These are phyloP conservation scores for Melanargia galathea DNA, from an alignment of 2,888 invertebrate genomes.

Conservation along the genomic window DNA sequence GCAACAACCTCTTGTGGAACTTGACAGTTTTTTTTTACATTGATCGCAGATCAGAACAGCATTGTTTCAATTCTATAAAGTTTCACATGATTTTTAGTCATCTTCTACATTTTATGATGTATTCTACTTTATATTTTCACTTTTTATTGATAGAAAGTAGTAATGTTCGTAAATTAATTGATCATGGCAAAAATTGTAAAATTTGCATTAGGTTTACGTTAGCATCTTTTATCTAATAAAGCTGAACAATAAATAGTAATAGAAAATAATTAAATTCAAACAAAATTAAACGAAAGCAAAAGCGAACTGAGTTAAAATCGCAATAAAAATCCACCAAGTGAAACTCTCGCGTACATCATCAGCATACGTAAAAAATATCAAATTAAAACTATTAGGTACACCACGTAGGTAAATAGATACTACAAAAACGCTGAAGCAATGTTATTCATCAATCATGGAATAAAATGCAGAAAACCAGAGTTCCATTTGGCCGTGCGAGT, in stretches of 20 bases:
- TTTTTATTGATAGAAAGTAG: too few relatives aligned
- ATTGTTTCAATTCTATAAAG: not conserved
- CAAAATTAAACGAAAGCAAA: conserved; percentile 1
- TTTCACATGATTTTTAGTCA: too few relatives aligned
- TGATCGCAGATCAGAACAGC: too few relatives aligned
- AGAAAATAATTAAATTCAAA: not conserved
- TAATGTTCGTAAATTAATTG: too few relatives aligned
- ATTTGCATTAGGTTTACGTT: too few relatives aligned
- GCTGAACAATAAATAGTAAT: not conserved
- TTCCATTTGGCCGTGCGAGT: conserved; percentile 1
- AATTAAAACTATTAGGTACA: conserved; percentile 2
- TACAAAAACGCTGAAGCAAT: not conserved
- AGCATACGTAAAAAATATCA: not conserved
- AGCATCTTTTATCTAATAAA: too few relatives aligned
- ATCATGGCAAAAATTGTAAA: too few relatives aligned
- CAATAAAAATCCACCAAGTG: not conserved
- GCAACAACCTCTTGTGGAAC: too few relatives aligned
- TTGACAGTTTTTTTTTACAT: too few relatives aligned
- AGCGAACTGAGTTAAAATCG: not conserved
- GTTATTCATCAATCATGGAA: not conserved
- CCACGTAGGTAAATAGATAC: not conserved
- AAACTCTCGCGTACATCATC: conserved; percentile 2
- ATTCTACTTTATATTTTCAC: too few relatives aligned
- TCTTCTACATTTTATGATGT: too few relatives aligned
- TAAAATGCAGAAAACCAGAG: not conserved